These are phyloP conservation scores for Alauda arvensis DNA, from an alignment of 2,797 vertebrate genomes.

Conservation along the genomic window DNA sequence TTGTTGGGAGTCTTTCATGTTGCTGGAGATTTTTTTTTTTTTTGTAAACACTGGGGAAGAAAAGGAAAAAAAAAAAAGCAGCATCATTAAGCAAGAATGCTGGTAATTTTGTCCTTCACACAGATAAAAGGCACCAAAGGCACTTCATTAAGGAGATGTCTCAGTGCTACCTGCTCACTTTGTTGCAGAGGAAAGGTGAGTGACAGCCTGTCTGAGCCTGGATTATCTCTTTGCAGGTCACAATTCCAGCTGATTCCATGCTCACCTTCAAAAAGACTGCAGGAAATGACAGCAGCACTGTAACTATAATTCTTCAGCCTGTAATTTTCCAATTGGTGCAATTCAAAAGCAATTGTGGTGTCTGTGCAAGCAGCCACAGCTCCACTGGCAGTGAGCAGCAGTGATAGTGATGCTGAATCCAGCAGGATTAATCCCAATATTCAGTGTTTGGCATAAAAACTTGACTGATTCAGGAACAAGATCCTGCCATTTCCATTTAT, in stretches of 20 bases:
- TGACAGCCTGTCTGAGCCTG: conserved; percentile 12
- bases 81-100: conserved; percentile 28
- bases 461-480: background rate
- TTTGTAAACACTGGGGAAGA: background rate
- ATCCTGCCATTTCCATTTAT: background rate
- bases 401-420: background rate
- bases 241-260: conserved; percentile 8
- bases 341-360: background rate
- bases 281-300: background rate
- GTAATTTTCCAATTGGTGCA: background rate
- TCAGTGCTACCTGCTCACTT: conserved; percentile 45
- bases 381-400: background rate
- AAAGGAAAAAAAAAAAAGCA: background rate
- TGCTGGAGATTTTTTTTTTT: background rate
- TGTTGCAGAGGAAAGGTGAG: background rate
- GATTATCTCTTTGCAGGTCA: conserved; percentile 27
- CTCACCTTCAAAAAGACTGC: background rate
- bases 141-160: conserved; percentile 54
- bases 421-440: background rate
- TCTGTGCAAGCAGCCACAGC: background rate
- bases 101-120: conserved; percentile 35
- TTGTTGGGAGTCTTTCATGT: background rate
- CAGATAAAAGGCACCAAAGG: conserved; percentile 55
- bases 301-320: background rate
- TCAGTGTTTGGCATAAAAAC: background rate